Evolutionary conservation across 2,797 vertebrate species (phyloP).

Genomic region (Macropus fuliginosus): DNA sequence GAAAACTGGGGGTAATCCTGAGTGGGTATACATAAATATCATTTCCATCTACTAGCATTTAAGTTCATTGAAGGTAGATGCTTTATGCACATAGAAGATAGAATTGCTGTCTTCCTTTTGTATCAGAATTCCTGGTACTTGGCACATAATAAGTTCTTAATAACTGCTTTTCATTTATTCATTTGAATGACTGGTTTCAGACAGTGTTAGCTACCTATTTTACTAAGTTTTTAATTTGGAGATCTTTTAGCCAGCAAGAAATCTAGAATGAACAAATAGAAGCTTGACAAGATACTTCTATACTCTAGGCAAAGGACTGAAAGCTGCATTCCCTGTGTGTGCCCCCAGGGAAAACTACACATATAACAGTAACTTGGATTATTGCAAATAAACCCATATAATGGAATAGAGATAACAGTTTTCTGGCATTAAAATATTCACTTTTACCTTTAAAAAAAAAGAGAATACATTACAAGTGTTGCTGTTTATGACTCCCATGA

Average conservation of each 20-base stretch:
- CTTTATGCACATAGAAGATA: too few species aligned
- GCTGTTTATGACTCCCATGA: background rate
- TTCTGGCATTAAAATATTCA: background rate
- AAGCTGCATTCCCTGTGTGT: background rate
- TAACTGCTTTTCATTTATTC: background rate
- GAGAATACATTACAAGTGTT: background rate
- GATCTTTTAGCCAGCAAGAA: background rate
- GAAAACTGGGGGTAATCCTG: background rate
- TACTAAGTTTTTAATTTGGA: background rate
- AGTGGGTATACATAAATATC: background rate
- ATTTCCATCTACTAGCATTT: background rate
- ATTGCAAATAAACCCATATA: background rate
- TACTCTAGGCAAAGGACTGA: background rate
- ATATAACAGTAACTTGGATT: background rate
- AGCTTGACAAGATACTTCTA: background rate
- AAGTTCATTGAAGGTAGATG: background rate
- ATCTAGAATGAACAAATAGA: background rate
- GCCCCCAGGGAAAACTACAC: background rate
- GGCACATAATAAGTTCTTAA: background rate
- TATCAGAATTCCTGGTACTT: background rate
- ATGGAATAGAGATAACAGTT: background rate
- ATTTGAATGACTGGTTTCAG: background rate
- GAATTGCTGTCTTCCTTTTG: background rate
- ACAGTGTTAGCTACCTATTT: background rate
- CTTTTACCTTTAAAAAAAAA: background rate